Conservation (phyloP, 1,140 invertebrate genomes). For the Aphis craccivora region DNA sequence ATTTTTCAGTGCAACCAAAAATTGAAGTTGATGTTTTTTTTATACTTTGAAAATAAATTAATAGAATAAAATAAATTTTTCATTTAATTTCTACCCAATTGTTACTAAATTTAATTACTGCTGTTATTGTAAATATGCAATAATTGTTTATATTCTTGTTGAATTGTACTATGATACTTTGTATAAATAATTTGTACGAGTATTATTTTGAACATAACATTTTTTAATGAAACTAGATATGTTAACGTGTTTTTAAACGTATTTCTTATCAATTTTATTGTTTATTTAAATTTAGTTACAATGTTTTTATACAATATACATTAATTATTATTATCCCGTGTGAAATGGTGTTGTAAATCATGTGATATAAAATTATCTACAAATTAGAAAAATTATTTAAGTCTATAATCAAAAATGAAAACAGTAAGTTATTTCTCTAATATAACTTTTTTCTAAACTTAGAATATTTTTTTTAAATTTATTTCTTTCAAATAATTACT, state of each 20-base stretch:
- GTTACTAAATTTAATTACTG: neutral
- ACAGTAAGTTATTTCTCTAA: too few relatives aligned
- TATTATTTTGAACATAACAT: neutral
- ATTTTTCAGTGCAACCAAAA: neutral
- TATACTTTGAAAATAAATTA: conserved; percentile 2
- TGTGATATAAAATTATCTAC: neutral
- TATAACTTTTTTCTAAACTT: too few relatives aligned
- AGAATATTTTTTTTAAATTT: too few relatives aligned
- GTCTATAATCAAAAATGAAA: neutral
- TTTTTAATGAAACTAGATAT: neutral
- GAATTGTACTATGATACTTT: neutral
- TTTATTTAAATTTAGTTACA: conserved; percentile 15
- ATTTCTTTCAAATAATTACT: too few relatives aligned
- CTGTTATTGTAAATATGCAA: conserved; percentile 1
- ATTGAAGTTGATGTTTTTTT: neutral
- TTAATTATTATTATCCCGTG: neutral
- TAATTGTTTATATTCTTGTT: neutral
- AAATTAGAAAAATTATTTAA: neutral
- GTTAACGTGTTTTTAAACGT: conserved; percentile 11
- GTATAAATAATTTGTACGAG: neutral
- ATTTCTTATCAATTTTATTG: conserved; percentile 27
- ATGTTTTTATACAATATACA: conserved; percentile 24
- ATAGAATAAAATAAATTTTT: neutral
- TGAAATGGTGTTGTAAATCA: neutral
- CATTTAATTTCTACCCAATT: neutral